Evolutionary conservation across 2,888 invertebrate species (phyloP).

Genomic region (Microchrysa polita): DNA sequence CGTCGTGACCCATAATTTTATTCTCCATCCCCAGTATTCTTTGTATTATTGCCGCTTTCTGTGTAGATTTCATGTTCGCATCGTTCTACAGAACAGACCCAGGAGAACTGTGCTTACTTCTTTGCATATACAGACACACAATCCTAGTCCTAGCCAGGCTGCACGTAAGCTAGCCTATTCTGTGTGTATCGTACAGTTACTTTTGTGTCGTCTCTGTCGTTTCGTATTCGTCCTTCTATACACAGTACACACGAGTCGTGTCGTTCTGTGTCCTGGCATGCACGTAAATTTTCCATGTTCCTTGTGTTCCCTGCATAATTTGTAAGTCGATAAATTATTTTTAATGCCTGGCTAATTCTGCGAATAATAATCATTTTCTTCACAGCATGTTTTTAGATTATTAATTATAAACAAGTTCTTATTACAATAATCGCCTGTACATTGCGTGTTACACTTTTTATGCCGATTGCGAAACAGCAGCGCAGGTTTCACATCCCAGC

Average conservation of each 20-base stretch:
- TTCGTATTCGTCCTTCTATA: no score
- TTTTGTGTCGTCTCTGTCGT: no score
- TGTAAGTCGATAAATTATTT: slow-evolving; percentile 43
- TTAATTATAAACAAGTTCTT: slow-evolving; percentile 46
- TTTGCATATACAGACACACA: slow-evolving; percentile 12
- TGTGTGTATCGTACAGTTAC: no score
- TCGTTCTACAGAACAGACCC: no score
- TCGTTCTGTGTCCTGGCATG: not conserved
- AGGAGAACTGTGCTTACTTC: not conserved
- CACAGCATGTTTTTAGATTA: slow-evolving; percentile 48
- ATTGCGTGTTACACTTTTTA: slow-evolving; percentile 47
- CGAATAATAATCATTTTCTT: slow-evolving; percentile 46
- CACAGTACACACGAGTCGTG: no score
- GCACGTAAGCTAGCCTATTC: no score
- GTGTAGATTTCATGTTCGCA: slow-evolving; percentile 32
- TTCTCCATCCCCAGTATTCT: not conserved
- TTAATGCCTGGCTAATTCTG: slow-evolving; percentile 44
- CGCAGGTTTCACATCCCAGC: no score
- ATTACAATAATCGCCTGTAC: slow-evolving; percentile 44
- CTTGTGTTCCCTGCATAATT: slow-evolving; percentile 35
- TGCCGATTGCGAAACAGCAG: not conserved
- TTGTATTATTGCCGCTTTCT: slow-evolving; percentile 16
- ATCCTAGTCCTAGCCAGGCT: no score
- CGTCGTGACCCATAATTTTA: not conserved
- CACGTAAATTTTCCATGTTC: slow-evolving; percentile 23